phyloP scores from a whole-genome alignment of 2,888 invertebrate genomes.

The Tenthredo distinguenda region DNA sequence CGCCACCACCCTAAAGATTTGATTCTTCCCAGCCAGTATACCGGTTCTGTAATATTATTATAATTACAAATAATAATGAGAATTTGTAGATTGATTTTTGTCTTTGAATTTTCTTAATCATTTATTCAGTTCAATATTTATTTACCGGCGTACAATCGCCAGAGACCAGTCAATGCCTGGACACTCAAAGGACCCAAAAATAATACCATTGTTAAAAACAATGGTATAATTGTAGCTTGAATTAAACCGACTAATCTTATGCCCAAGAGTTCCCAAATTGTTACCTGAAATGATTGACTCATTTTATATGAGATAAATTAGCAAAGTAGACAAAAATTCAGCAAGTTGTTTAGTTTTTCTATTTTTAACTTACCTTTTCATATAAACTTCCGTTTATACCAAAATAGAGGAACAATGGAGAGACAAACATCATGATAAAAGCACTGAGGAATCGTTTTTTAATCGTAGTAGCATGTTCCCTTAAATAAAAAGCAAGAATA shows the following conservation, averaged over 20 bases:
- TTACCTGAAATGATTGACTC: slow-evolving; percentile 77
- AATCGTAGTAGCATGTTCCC: slow-evolving; percentile 93
- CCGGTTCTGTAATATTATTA: slow-evolving; percentile 81
- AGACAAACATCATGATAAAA: slow-evolving; percentile 88
- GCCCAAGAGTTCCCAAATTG: slow-evolving; percentile 87
- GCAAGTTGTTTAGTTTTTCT: not conserved
- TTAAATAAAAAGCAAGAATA: slow-evolving; percentile 77
- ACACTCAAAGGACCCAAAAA: slow-evolving; percentile 92
- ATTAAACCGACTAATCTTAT: slow-evolving; percentile 87
- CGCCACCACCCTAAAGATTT: slow-evolving; percentile 91
- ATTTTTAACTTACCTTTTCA: slow-evolving; percentile 78
- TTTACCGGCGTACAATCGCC: slow-evolving; percentile 85
- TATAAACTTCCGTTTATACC: slow-evolving; percentile 84
- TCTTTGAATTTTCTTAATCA: too few species aligned
- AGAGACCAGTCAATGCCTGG: slow-evolving; percentile 85
- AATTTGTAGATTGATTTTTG: not conserved
- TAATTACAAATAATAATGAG: not conserved
- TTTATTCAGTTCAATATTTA: slow-evolving; percentile 54
- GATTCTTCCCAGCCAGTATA: slow-evolving; percentile 86
- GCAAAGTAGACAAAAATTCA: slow-evolving; percentile 36
- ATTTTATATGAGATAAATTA: slow-evolving; percentile 32
- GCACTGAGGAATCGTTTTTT: slow-evolving; percentile 94
- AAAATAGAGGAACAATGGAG: slow-evolving; percentile 88
- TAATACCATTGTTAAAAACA: slow-evolving; percentile 88
- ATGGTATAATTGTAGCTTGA: slow-evolving; percentile 86